phyloP scores from a whole-genome alignment of 2,113 vertebrate genomes.

The Callionymus lyra region DNA sequence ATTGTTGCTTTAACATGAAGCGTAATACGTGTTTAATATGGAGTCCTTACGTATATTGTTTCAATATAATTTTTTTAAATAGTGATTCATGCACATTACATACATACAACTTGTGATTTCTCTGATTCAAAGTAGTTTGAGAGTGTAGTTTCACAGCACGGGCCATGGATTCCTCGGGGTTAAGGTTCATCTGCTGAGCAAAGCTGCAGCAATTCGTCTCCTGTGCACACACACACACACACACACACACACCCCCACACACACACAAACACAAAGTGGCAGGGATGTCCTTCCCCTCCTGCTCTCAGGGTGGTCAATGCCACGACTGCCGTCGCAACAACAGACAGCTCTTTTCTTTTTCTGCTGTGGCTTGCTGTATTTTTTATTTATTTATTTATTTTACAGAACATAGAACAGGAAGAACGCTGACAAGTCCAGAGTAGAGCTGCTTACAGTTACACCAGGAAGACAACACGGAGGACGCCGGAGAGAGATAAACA shows the following conservation, averaged over 20 bases:
- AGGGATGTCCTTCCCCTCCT: conserved; percentile 52
- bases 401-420: conserved; percentile 20
- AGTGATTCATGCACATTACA: too few species aligned
- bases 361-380: conserved; percentile 56
- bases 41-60: too few species aligned
- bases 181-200: conserved; percentile 49
- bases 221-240: conserved; percentile 13
- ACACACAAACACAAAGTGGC: conserved; percentile 20
- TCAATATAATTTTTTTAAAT: too few species aligned
- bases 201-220: conserved; percentile 40
- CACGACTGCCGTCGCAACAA: conserved; percentile 49
- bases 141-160: neutral
- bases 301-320: conserved; percentile 47
- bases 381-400: conserved; percentile 58
- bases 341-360: conserved; percentile 47
- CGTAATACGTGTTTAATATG: too few species aligned
- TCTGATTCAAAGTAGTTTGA: too few species aligned
- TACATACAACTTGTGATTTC: too few species aligned
- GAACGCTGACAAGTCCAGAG: conserved; percentile 60
- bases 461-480: conserved; percentile 36
- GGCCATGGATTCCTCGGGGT: conserved; percentile 28
- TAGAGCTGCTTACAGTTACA: conserved; percentile 56
- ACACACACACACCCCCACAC: conserved; percentile 17
- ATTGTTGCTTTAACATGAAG: too few species aligned
- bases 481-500: conserved; percentile 17